A percentile compares a stretch with the other conserved stretches of the same genome.
Conservation (phyloP, 2,888 invertebrate genomes). For the Diploptera punctata region DNA sequence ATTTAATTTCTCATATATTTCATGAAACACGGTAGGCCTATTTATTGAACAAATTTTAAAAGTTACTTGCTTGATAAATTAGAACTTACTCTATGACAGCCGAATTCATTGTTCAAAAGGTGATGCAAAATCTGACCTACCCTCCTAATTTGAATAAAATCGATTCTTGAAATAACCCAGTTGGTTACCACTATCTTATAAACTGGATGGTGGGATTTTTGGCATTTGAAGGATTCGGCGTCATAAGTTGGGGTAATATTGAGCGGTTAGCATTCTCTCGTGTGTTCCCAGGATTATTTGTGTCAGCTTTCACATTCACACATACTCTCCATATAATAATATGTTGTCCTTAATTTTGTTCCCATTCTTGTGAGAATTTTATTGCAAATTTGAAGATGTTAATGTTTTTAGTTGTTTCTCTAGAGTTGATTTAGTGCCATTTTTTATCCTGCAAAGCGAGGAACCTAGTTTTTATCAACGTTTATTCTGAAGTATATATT, state of each 20-base stretch:
- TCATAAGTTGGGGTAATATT: background rate
- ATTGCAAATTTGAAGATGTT: background rate
- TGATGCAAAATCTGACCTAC: too few species aligned
- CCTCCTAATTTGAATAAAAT: constrained; percentile 1
- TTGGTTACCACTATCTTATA: background rate
- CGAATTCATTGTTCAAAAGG: too few species aligned
- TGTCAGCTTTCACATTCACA: background rate
- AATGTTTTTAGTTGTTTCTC: too few species aligned
- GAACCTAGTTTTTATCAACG: too few species aligned
- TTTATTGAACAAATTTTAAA: too few species aligned
- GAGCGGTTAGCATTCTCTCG: background rate
- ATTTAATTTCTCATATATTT: too few species aligned
- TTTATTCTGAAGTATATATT: too few species aligned
- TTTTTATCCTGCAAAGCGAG: too few species aligned
- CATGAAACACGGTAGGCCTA: too few species aligned
- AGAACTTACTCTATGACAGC: too few species aligned
- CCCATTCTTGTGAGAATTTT: background rate
- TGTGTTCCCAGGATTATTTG: background rate
- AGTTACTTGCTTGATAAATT: too few species aligned
- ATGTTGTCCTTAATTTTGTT: background rate
- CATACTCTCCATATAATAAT: background rate
- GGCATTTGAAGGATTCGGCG: background rate
- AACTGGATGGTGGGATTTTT: background rate
- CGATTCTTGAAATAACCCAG: background rate
- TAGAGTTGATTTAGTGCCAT: too few species aligned